Base-by-base conservation (phyloP, 1,140 invertebrate genomes). In the Heliconius nattereri region DNA sequence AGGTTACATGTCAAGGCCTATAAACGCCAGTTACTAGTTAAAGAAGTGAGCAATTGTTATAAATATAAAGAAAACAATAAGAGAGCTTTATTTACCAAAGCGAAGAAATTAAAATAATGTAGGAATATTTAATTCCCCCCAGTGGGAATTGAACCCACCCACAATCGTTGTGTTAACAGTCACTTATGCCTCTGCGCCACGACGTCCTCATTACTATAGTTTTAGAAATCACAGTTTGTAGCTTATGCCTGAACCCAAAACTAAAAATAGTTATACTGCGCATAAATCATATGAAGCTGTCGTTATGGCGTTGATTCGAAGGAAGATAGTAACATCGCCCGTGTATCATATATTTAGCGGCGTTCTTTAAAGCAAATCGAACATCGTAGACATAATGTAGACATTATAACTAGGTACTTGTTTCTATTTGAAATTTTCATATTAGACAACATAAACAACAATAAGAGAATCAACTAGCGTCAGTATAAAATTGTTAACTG, bases 1-100 rank as follows among this genome's bases (percentile, higher is more conserved):
- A 54, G 72, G 75, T 78, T 82, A 75, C 76, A 80, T 82, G 81
- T 82, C 81, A 82, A 82, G 78, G 81, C 73, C 54, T 54, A 49
- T 71, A 57, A 37, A 75, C 45, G 73, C 40, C 60, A 54, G 37
- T 9, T 66, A 66, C n/a, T 11, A 66, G 60, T 16, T 23, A 29
- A 66, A 11, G 23, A 5, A 6, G 26, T 29, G 19, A 29, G 60
- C 60, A 26, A 66, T 66, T 19, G 13, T 29, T 29, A 57, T 57
- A 57, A 9, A 23, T 23, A 9, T n/a, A 23, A 57, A 20, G 49
- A 52, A 20, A 52, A 52, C 49, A 5, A 45, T 45, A 45, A 45
- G 40, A 45, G 5, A 45, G 3, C 40, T 45, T 16, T 3, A 11
- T 16, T 45, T 16, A 16, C 40, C 40, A 45, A 45, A 6, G 40